phyloP scores from a whole-genome alignment of 92 coral and sea anemone species.

The Scolanthus callimorphus region DNA sequence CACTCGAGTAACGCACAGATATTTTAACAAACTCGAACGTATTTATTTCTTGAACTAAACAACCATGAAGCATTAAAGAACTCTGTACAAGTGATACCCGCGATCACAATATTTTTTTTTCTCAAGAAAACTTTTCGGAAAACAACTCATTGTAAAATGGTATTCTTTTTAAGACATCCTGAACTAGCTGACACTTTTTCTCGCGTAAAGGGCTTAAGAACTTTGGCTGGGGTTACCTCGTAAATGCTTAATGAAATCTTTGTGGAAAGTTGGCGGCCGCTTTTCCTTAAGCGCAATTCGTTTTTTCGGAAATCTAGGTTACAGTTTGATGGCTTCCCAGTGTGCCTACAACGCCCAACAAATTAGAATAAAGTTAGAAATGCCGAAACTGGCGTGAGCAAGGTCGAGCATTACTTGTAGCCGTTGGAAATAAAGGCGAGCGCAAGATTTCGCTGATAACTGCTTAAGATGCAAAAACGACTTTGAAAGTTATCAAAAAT shows the following conservation, averaged over 20 bases:
- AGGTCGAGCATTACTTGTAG: conserved; percentile 3
- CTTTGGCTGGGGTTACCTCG: conserved; percentile 4
- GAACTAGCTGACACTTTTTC: conserved; percentile 7
- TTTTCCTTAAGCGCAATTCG: not conserved
- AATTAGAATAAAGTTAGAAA: not conserved
- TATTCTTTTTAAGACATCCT: not conserved
- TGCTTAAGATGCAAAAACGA: conserved; percentile 95
- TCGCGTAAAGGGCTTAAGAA: conserved; percentile 4
- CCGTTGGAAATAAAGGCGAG: conserved; percentile 44
- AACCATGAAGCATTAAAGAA: too few relatives aligned
- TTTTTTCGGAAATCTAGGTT: not conserved
- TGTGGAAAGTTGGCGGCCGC: conserved; percentile 9
- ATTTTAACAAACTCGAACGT: too few relatives aligned
- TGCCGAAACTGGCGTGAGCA: conserved; percentile 13
- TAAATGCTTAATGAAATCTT: conserved; percentile 57
- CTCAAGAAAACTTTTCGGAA: too few relatives aligned
- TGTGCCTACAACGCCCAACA: not conserved
- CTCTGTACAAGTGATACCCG: too few relatives aligned
- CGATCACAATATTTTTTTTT: too few relatives aligned
- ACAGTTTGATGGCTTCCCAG: conserved; percentile 10
- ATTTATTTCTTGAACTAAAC: too few relatives aligned
- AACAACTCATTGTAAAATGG: too few relatives aligned
- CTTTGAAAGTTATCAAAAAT: conserved; percentile 93
- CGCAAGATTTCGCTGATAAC: conserved; percentile 33
- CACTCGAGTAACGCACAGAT: conserved; percentile 10